Conservation (phyloP, 2,113 vertebrate genomes). For the Neodontobutis hainanensis region DNA sequence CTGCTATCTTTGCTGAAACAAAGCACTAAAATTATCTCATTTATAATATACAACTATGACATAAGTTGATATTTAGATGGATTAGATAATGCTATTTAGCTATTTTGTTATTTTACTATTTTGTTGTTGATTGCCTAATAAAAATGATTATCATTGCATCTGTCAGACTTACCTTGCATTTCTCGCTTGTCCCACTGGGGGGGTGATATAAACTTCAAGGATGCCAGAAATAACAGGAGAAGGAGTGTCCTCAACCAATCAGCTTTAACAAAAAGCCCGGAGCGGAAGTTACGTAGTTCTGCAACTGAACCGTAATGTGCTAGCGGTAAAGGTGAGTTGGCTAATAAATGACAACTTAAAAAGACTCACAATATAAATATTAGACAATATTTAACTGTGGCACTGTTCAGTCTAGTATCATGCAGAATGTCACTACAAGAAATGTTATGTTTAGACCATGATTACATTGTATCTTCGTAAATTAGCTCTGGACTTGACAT, state of each 20-base stretch:
- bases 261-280: background rate
- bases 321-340: conserved; percentile 56
- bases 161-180: background rate
- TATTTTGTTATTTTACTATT: too few relatives aligned
- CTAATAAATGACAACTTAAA: background rate
- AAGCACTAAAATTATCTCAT: too few relatives aligned
- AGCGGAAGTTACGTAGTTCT: conserved; percentile 38
- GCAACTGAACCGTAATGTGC: conserved; percentile 29
- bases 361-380: background rate
- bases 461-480: background rate
- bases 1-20: too few relatives aligned
- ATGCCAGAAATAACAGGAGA: background rate
- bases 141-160: too few relatives aligned
- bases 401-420: too few relatives aligned
- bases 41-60: too few relatives aligned
- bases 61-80: too few relatives aligned
- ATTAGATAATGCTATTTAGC: too few relatives aligned
- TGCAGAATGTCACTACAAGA: background rate
- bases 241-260: conserved; percentile 22
- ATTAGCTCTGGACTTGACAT: background rate
- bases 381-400: background rate
- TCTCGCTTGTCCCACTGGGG: conserved; percentile 5
- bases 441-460: background rate
- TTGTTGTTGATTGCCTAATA: too few relatives aligned
- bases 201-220: background rate